These are phyloP conservation scores for Pelusios castaneus DNA, from an alignment of 2,113 vertebrate genomes.

Conservation along the genomic window DNA sequence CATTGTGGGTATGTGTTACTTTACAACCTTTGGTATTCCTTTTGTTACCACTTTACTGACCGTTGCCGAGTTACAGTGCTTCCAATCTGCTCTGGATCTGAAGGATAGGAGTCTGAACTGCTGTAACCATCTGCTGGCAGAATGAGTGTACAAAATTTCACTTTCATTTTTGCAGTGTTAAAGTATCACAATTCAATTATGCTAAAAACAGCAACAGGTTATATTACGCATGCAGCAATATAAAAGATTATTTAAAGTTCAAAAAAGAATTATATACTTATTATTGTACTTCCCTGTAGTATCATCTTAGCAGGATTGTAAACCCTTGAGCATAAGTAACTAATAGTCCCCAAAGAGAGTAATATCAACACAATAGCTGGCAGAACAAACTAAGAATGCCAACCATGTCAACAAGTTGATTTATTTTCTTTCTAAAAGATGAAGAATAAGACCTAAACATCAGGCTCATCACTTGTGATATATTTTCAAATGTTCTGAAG, in stretches of 20 bases:
- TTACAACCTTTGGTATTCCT: not conserved
- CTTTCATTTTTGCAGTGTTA: constrained; percentile 24
- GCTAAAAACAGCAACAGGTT: not conserved
- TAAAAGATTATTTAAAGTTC: not conserved
- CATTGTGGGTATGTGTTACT: not conserved
- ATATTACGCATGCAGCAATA: not conserved
- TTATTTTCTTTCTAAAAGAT: not conserved
- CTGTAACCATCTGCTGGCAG: constrained; percentile 92
- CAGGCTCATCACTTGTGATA: not conserved
- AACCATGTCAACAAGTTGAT: not conserved
- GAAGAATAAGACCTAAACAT: fast-evolving
- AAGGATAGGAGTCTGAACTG: constrained; percentile 96
- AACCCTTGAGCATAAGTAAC: not conserved
- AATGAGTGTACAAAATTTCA: constrained; percentile 52
- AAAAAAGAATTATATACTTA: not conserved
- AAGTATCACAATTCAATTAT: constrained; percentile 13
- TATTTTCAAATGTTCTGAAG: not conserved
- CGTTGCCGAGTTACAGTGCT: constrained; percentile 88
- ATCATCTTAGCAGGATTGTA: not conserved
- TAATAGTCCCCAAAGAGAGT: not conserved
- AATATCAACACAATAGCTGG: not conserved
- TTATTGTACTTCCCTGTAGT: not conserved
- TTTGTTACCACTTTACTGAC: constrained; percentile 73
- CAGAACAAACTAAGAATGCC: not conserved
- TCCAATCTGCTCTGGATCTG: constrained; percentile 93